These are phyloP conservation scores for Ectemnius lituratus DNA, from an alignment of 2,888 invertebrate species.

Conservation along the genomic window DNA sequence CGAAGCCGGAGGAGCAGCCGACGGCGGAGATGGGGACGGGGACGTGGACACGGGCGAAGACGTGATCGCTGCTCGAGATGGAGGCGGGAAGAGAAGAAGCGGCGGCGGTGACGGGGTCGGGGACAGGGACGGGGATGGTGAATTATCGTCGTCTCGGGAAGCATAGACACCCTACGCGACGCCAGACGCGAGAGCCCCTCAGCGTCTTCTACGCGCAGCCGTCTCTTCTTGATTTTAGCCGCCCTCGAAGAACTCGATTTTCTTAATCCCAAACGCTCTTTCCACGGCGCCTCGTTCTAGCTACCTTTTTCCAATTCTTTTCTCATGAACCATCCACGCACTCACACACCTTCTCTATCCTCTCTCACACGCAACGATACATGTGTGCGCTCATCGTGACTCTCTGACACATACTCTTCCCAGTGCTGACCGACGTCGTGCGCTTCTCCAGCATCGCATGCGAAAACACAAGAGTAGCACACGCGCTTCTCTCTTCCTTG, in stretches of 20 bases:
- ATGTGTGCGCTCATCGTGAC: no score
- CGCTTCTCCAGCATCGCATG: no score
- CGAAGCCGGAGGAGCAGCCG: conserved; percentile 15
- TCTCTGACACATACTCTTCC: no score
- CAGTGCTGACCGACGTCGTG: no score
- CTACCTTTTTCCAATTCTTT: neutral
- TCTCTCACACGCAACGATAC: no score
- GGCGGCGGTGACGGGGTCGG: neutral
- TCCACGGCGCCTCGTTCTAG: neutral
- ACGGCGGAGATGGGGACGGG: conserved; percentile 5
- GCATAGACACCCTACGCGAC: conserved; percentile 24
- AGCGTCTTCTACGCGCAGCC: neutral
- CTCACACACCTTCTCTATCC: no score
- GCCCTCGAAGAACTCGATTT: conserved; percentile 1
- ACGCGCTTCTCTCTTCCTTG: neutral
- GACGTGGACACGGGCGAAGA: neutral
- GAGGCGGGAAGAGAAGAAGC: neutral
- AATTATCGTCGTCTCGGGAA: conserved; percentile 28
- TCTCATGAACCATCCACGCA: no score
- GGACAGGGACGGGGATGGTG: conserved; percentile 39
- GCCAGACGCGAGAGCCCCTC: neutral
- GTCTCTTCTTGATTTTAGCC: conserved; percentile 14
- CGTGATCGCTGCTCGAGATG: neutral
- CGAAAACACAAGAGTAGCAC: no score
- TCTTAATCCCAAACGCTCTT: conserved; percentile 12